A percentile compares a stretch with the other conserved stretches of the same genome.
phyloP scores from a whole-genome alignment of 2,888 invertebrate genomes.

The Augochlorella aurata region DNA sequence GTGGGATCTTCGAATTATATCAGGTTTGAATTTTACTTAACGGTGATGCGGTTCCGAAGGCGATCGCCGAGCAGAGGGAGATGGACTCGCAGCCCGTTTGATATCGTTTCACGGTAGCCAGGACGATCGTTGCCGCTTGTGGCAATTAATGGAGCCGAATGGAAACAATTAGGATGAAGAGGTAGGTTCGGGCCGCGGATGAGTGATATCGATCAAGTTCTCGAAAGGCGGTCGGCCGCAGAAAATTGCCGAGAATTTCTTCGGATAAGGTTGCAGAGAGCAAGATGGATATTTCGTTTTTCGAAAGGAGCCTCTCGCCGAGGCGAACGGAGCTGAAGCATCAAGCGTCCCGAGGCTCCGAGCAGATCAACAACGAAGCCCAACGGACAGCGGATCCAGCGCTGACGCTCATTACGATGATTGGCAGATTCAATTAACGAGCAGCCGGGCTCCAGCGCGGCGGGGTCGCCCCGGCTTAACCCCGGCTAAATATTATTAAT shows the following conservation, averaged over 20 bases:
- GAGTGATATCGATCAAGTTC: slow-evolving; percentile 55
- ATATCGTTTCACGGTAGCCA: background rate
- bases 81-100: background rate
- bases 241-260: slow-evolving; percentile 68
- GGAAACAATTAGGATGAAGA: slow-evolving; percentile 34
- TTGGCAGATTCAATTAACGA: slow-evolving; percentile 91
- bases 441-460: slow-evolving; percentile 72
- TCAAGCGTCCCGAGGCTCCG: slow-evolving; percentile 45
- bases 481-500: slow-evolving; percentile 81
- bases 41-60: background rate
- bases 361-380: slow-evolving; percentile 64
- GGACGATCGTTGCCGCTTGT: slow-evolving; percentile 7
- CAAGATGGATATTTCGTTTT: slow-evolving; percentile 62
- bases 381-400: slow-evolving; percentile 72
- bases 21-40: too few species aligned
- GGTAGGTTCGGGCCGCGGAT: slow-evolving; percentile 34
- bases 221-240: slow-evolving; percentile 52
- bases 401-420: slow-evolving; percentile 89
- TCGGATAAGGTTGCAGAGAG: slow-evolving; percentile 48
- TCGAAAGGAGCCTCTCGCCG: slow-evolving; percentile 37
- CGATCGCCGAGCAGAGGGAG: background rate
- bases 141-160: slow-evolving; percentile 51
- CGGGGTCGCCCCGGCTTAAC: slow-evolving; percentile 79
- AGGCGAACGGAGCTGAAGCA: slow-evolving; percentile 31
- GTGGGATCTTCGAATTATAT: too few species aligned